Conservation (phyloP, 2,888 invertebrate species). For the Dicyrtomina minuta region DNA sequence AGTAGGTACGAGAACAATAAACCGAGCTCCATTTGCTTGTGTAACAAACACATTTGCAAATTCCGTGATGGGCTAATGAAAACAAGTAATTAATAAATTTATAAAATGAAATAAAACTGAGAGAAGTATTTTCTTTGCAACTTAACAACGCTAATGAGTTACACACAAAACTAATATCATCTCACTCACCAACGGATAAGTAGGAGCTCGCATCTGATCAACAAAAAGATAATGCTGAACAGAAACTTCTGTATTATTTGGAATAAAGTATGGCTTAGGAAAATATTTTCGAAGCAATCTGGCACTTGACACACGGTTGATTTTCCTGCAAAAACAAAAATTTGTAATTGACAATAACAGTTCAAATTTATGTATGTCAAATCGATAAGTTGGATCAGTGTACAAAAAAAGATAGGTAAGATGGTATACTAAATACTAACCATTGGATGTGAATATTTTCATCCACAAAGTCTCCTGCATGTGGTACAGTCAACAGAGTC, state of each 20-base stretch:
- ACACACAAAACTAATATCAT: not conserved
- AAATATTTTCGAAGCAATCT: constrained; percentile 71
- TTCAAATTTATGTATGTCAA: not conserved
- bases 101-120: constrained; percentile 2
- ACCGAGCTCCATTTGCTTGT: constrained; percentile 71
- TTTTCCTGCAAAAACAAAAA: constrained; percentile 64
- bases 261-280: constrained; percentile 68
- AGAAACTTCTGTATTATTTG: constrained; percentile 56
- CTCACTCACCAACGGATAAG: constrained; percentile 64
- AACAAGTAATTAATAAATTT: constrained; percentile 7
- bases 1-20: constrained; percentile 73
- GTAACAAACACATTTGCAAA: constrained; percentile 77
- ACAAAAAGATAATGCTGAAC: constrained; percentile 76
- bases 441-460: constrained; percentile 56
- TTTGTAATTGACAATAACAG: not conserved
- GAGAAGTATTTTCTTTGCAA: too few species aligned
- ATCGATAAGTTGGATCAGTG: not conserved
- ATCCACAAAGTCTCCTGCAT: constrained; percentile 43
- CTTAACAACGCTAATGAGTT: not conserved
- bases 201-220: constrained; percentile 68
- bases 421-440: constrained; percentile 45
- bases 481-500: constrained; percentile 34
- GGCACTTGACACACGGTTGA: constrained; percentile 74
- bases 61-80: constrained; percentile 70
- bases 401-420: not conserved